Evolutionary conservation across 1,140 invertebrate genomes (phyloP), one percentile per base, ranked within the genome.

Genomic region (Drosophila santomea): DNA sequence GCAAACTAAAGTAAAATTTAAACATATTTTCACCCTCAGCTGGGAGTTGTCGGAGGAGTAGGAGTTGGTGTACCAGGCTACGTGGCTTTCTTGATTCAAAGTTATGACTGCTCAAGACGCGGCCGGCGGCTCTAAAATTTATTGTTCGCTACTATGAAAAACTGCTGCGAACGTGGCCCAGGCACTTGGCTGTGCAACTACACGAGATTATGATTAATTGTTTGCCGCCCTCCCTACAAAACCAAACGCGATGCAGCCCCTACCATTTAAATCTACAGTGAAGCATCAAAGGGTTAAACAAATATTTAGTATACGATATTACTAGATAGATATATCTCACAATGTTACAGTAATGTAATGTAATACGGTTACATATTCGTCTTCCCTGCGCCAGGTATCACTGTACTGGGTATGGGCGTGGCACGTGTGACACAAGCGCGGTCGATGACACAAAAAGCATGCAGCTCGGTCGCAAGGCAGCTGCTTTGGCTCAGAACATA

Each of bases 121-220:
- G 67, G 71, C 61, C 58, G 72, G 75, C 77, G 56, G 72, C 61
- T 81, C 68, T 68, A 72, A 83, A 86, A 86, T 86, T 86, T 86
- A 86, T 86, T 79, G 79, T 86, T 88, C 50, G 63, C 56, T 41
- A 68, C 52, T 63, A 61, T 85, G 82, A 86, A 88, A 86, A 82
- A 86, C 61, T 82, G 75, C 78, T 78, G 62, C 38, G 74, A 71
- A 81, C 82, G 84, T 82, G 82, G 83, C 61, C 82, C 47, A 82
- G 72, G 78, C 51, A 76, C 74, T 76, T 88, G 82, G 63, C 64
- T 64, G 74, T 69, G 78, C 56, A 78, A 85, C 83, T 75, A 82
- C 72, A 82, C 59, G 47, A 88, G 83, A 86, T 86, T 88, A 86
- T 86, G 83, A 88, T 86, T 86, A 86, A 86, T 86, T 86, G 83